Evolutionary conservation across 30 jellyfish, hydroid and myxozoan species (phyloP).

Genomic region (Mastigias papua): DNA sequence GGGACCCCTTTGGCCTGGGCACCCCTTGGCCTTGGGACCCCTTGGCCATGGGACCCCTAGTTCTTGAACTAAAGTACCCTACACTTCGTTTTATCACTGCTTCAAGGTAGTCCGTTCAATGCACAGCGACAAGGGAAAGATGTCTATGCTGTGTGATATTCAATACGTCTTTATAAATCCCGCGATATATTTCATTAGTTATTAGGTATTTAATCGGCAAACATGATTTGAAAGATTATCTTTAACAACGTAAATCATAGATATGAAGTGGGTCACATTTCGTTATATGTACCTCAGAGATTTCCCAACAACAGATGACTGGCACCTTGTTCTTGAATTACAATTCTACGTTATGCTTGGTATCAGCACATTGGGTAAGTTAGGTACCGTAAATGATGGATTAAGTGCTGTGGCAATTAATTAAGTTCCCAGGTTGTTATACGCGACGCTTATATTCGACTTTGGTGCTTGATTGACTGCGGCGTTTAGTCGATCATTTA

Average conservation of each 20-base stretch:
- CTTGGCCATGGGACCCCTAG: too few species aligned
- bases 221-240: neutral
- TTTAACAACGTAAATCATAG: neutral
- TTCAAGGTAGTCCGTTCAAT: too few species aligned
- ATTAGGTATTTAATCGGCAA: neutral
- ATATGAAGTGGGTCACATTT: constrained; percentile 66
- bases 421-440: too few species aligned
- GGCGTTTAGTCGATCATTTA: neutral
- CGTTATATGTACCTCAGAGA: constrained; percentile 49
- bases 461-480: neutral
- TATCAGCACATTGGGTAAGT: constrained; percentile 52
- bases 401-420: neutral
- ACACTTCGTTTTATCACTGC: too few species aligned
- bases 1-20: too few species aligned
- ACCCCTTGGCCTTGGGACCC: too few species aligned
- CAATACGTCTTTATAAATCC: too few species aligned
- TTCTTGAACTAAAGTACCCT: too few species aligned
- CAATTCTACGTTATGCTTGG: constrained; percentile 63
- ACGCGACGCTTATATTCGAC: too few species aligned
- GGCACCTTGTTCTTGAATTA: constrained; percentile 66
- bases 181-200: neutral
- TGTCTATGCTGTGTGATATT: too few species aligned
- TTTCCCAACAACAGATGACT: constrained; percentile 40
- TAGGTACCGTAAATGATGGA: neutral
- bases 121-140: too few species aligned